Conservation (phyloP, 1,140 invertebrate genomes). For the Antheraea mylitta region DNA sequence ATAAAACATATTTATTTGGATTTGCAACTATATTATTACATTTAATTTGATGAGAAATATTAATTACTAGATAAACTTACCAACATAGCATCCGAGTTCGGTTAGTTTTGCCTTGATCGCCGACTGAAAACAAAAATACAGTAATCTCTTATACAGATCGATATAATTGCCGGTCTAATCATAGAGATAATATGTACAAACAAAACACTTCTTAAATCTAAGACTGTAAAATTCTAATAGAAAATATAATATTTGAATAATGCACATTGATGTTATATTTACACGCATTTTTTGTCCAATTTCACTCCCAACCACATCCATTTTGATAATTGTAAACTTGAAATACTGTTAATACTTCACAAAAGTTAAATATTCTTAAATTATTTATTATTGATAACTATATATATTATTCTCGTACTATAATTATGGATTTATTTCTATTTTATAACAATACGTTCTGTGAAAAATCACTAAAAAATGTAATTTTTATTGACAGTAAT, state of each 20-base stretch:
- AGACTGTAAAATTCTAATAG: not conserved
- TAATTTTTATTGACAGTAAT: too few relatives aligned
- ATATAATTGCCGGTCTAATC: not conserved
- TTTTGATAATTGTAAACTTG: conserved; percentile 32
- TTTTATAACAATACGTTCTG: not conserved
- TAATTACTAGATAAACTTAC: conserved; percentile 74
- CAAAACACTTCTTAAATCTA: not conserved
- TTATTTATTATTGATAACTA: not conserved
- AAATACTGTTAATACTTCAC: conserved; percentile 16
- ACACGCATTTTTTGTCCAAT: conserved; percentile 86
- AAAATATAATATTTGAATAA: conserved; percentile 10
- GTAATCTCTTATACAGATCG: conserved; percentile 8
- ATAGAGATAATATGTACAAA: not conserved
- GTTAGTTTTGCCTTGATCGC: conserved; percentile 97
- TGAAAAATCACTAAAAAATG: not conserved
- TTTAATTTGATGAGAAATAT: not conserved
- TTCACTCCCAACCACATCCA: conserved; percentile 81
- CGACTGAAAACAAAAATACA: conserved; percentile 82
- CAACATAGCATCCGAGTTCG: conserved; percentile 91
- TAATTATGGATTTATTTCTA: not conserved
- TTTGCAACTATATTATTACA: too few relatives aligned
- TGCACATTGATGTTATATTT: conserved; percentile 45
- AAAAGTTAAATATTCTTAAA: not conserved
- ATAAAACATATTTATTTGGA: too few relatives aligned
- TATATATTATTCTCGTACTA: not conserved